A percentile compares a stretch with the other conserved stretches of the same genome.
Conservation (phyloP, 1,140 invertebrate genomes). For the Drosophila ficusphila region DNA sequence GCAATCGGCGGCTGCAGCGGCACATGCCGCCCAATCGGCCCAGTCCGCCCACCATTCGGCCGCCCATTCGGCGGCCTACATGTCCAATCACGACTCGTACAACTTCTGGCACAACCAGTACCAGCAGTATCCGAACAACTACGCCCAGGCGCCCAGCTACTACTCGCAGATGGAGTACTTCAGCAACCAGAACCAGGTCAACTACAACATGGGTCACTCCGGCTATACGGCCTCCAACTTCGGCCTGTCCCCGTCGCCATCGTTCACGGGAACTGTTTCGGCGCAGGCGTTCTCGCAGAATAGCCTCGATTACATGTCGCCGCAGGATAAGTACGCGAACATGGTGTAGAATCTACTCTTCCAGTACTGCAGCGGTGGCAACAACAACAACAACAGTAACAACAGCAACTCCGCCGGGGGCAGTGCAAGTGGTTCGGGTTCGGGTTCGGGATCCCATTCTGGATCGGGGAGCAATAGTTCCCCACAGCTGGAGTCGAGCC, state of each 20-base stretch:
- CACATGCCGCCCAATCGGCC: slow-evolving; percentile 73
- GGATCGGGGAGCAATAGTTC: slow-evolving; percentile 23
- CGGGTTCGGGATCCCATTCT: slow-evolving; percentile 1
- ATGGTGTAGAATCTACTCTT: slow-evolving; percentile 84
- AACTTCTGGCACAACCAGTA: slow-evolving; percentile 84
- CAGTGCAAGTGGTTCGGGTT: slow-evolving; percentile 22
- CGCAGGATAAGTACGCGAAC: slow-evolving; percentile 84
- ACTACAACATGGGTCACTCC: slow-evolving; percentile 83
- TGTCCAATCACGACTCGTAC: slow-evolving; percentile 83
- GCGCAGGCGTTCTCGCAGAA: slow-evolving; percentile 84
- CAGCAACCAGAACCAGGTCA: slow-evolving; percentile 85
- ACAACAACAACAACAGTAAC: slow-evolving; percentile 55
- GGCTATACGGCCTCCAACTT: slow-evolving; percentile 82
- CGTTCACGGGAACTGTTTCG: slow-evolving; percentile 78
- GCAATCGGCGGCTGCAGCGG: slow-evolving; percentile 84
- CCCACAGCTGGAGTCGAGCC: background rate
- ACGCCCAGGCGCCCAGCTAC: slow-evolving; percentile 85
- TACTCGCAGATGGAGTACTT: slow-evolving; percentile 88
- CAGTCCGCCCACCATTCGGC: slow-evolving; percentile 72
- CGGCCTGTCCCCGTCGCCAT: slow-evolving; percentile 76
- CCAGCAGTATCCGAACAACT: slow-evolving; percentile 86
- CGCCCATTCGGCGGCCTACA: slow-evolving; percentile 77
- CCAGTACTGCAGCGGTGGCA: slow-evolving; percentile 74
- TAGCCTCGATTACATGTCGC: slow-evolving; percentile 84
- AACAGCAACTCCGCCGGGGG: slow-evolving; percentile 44